Conservation (phyloP, 2,113 vertebrate species). For the Rattus rattus region DNA sequence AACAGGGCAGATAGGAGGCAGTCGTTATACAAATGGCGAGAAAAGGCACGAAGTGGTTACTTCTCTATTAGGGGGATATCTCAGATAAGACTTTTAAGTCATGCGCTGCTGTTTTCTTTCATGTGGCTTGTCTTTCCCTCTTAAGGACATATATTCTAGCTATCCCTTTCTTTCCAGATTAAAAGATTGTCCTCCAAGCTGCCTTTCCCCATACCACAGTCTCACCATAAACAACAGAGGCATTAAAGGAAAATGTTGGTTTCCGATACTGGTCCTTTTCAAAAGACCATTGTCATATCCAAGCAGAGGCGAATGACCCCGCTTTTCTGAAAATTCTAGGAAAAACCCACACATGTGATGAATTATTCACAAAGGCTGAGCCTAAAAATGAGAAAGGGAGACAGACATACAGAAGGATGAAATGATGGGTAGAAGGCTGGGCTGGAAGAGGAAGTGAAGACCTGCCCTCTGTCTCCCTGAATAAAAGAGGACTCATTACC, state of each 20-base stretch:
- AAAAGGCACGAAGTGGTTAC: not conserved
- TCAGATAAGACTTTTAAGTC: not conserved
- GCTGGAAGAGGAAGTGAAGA: not conserved
- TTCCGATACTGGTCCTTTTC: conserved; percentile 1
- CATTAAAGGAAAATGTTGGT: not conserved
- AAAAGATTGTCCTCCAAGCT: not conserved
- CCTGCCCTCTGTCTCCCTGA: not conserved
- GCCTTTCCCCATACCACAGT: not conserved
- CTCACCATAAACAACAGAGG: not conserved
- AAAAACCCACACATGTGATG: conserved; percentile 71
- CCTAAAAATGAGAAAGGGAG: conserved; percentile 66
- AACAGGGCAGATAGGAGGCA: not conserved
- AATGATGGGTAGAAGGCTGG: conserved; percentile 31
- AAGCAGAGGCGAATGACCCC: conserved; percentile 54
- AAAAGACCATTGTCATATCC: not conserved
- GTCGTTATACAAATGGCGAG: not conserved
- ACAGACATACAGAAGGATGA: conserved; percentile 56
- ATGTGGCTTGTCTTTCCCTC: not conserved
- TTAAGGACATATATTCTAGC: not conserved
- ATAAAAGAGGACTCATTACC: conserved; percentile 52
- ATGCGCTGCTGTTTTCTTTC: not conserved
- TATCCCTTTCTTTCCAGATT: conserved; percentile 5
- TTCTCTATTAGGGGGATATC: not conserved
- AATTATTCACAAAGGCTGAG: conserved; percentile 78
- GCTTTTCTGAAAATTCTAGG: conserved; percentile 62